Conservation (phyloP, 2,797 vertebrate genomes). For the Molossus molossus region DNA sequence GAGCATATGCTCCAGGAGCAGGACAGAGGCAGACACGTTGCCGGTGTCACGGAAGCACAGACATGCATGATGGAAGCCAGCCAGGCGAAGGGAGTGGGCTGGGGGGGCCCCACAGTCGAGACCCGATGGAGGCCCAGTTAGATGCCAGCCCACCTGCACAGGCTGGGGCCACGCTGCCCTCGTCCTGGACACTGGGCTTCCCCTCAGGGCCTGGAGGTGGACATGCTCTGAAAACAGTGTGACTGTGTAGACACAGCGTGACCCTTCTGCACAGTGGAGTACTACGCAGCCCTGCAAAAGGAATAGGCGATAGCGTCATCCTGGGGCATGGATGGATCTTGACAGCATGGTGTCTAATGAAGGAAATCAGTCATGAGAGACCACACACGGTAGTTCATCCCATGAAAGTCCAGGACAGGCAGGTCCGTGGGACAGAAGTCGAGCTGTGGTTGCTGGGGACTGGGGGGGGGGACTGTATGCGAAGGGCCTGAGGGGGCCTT, state of each 20-base stretch:
- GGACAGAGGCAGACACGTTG: not conserved
- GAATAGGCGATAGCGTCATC: fast-evolving
- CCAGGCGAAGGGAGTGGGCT: not conserved
- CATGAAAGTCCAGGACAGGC: not conserved
- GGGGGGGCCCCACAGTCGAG: fast-evolving
- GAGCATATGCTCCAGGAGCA: not conserved
- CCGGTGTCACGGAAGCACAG: not conserved
- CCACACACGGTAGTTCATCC: not conserved
- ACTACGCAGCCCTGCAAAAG: not conserved
- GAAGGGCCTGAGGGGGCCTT: not conserved
- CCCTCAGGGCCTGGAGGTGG: not conserved
- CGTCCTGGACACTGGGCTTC: not conserved
- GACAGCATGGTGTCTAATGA: not conserved
- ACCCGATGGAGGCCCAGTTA: too few species aligned
- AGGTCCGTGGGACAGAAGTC: not conserved
- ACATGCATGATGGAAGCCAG: fast-evolving
- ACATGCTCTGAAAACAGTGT: not conserved
- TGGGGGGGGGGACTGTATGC: not conserved
- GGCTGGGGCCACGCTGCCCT: not conserved
- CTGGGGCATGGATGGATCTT: not conserved
- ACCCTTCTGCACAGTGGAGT: too few species aligned
- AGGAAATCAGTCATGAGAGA: not conserved
- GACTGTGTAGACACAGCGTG: not conserved
- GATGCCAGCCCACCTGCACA: not conserved
- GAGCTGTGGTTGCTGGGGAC: not conserved